Evolutionary conservation across 1,140 invertebrate species (phyloP).

Genomic region (Bombus waltoni): DNA sequence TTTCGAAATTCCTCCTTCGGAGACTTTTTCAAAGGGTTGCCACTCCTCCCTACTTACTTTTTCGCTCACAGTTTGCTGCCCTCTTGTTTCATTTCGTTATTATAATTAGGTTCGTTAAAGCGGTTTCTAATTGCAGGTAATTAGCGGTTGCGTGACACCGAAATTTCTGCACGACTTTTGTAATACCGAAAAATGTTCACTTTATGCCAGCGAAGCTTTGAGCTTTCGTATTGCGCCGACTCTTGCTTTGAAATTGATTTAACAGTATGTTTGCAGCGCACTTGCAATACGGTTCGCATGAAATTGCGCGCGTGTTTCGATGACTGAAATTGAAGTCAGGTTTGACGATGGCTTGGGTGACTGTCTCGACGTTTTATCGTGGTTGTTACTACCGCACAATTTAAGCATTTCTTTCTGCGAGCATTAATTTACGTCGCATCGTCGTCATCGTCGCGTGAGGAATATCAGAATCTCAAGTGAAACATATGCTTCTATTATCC

Average conservation of each 20-base stretch:
- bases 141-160: constrained; percentile 69
- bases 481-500: too few relatives aligned
- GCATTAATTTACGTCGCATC: too few relatives aligned
- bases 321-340: too few relatives aligned
- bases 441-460: too few relatives aligned
- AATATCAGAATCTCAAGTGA: too few relatives aligned
- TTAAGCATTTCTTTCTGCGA: too few relatives aligned
- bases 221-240: background rate
- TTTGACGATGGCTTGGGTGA: accelerated
- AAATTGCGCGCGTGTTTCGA: too few relatives aligned
- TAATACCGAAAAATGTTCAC: background rate
- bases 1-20: too few relatives aligned
- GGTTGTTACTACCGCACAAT: too few relatives aligned
- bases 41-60: background rate
- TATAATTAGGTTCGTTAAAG: constrained; percentile 77
- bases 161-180: background rate
- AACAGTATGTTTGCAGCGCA: too few relatives aligned
- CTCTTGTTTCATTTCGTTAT: constrained; percentile 73
- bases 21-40: background rate
- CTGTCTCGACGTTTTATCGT: too few relatives aligned
- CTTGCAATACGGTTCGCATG: too few relatives aligned
- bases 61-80: background rate
- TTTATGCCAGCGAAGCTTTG: background rate
- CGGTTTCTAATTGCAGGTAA: constrained; percentile 72
- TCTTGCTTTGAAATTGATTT: background rate